Base-by-base conservation (phyloP, 1,140 invertebrate species). In the Atta texana region DNA sequence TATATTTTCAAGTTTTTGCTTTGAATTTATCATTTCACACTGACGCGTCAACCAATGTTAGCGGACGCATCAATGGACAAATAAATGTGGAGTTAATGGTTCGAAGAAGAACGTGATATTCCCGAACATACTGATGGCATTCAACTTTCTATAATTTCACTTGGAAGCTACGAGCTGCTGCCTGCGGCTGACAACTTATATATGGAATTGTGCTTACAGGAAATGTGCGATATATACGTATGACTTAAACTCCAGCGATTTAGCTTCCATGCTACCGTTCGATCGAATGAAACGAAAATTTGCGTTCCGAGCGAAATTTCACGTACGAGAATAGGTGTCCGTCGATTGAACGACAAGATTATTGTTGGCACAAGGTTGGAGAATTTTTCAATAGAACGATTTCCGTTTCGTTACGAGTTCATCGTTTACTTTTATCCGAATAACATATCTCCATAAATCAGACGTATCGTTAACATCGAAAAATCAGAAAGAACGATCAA, bases 161-260 rank as follows among this genome's bases (percentile, higher is more conserved):
- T 57, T 77, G 80, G 72, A 85, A 88, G 39, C 49, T 63, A 77
- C 28, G 53, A 68, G 57, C 57, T 61, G n/a, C 21, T 66, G 72
- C 87, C 87, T 89, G 88, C 53, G 72, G 44, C 44, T 89, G 88
- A 89, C 88, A 89, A 89, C 88, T 89, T 89, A 86, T 77, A 86
- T 77, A 86, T 86, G 49, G 88, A 89, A 89, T 88, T 53, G 57
- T 85, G 74, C 80, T 84, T 68, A 63, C 88, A 86, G 82, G 87
- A 88, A 88, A 89, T 85, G 63, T 51, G 66, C 49, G 51, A 34
- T 85, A 75, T 85, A 75, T 57, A 86, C 57, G 71, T 88, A 74
- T 85, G 86, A 86, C 66, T 61, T 87, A 61, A 63, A 21, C 28
- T 75, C 51, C 74, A 59, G 44, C 87, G 88, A 89, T 89, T 85